Evolutionary conservation across 2,888 invertebrate genomes (phyloP).

Genomic region (Cactoblastis cactorum): DNA sequence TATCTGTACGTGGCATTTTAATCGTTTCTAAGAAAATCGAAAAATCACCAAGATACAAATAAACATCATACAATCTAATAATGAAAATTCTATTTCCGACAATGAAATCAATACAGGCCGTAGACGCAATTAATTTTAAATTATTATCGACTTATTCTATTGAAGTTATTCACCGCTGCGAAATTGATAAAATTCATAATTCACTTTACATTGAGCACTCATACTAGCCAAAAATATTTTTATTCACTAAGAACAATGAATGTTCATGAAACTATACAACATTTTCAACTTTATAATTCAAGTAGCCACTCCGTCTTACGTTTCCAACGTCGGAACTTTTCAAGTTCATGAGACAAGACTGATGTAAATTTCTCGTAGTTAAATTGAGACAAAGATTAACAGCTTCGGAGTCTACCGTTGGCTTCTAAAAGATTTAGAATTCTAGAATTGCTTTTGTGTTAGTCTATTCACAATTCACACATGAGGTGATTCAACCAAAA

Average conservation of each 20-base stretch:
- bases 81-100: not conserved
- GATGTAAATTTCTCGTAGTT: conserved; percentile 3
- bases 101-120: no score
- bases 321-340: conserved; percentile 3
- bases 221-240: not conserved
- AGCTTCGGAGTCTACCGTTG: not conserved
- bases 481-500: no score
- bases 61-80: not conserved
- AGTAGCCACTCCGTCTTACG: not conserved
- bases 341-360: not conserved
- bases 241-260: not conserved
- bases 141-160: not conserved
- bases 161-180: not conserved
- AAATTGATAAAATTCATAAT: not conserved
- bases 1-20: no score
- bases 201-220: not conserved
- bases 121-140: not conserved
- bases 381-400: conserved; percentile 8
- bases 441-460: not conserved
- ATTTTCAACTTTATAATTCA: not conserved
- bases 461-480: no score
- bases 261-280: not conserved
- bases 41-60: no score
- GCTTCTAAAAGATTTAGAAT: not conserved
- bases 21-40: no score